Conservation (phyloP, 2,888 invertebrate species). For the Oscheius sp. region DNA sequence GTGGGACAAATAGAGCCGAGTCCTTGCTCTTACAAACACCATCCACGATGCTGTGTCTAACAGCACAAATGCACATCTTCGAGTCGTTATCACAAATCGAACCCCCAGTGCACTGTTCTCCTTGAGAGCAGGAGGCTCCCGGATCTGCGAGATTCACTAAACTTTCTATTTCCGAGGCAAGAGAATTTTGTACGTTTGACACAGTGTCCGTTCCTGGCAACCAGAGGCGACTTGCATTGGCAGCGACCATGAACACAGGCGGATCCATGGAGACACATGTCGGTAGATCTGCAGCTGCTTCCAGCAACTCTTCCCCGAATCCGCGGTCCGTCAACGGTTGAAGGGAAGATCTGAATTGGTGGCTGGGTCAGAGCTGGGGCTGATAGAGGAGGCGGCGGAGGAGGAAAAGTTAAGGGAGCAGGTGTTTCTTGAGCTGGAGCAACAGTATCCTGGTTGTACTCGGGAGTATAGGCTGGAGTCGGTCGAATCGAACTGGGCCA, state of each 20-base stretch:
- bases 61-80: conserved; percentile 65
- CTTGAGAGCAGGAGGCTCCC: conserved; percentile 63
- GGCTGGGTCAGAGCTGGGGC: conserved; percentile 2
- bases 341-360: conserved; percentile 13
- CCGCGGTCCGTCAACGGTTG: background rate
- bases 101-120: conserved; percentile 68
- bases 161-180: background rate
- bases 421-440: background rate
- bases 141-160: conserved; percentile 48
- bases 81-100: conserved; percentile 65
- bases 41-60: conserved; percentile 54
- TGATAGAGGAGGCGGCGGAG: background rate
- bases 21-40: conserved; percentile 64
- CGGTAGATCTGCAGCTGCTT: conserved; percentile 37
- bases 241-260: conserved; percentile 59
- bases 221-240: conserved; percentile 52
- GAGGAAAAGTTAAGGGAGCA: background rate
- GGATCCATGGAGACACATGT: conserved; percentile 58
- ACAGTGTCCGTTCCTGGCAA: conserved; percentile 58
- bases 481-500: conserved; percentile 9
- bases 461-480: background rate
- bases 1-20: conserved; percentile 48
- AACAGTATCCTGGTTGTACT: background rate
- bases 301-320: conserved; percentile 33
- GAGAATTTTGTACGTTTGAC: conserved; percentile 32